Conservation (phyloP, 2,113 vertebrate genomes). For the Heloderma charlesbogerti region DNA sequence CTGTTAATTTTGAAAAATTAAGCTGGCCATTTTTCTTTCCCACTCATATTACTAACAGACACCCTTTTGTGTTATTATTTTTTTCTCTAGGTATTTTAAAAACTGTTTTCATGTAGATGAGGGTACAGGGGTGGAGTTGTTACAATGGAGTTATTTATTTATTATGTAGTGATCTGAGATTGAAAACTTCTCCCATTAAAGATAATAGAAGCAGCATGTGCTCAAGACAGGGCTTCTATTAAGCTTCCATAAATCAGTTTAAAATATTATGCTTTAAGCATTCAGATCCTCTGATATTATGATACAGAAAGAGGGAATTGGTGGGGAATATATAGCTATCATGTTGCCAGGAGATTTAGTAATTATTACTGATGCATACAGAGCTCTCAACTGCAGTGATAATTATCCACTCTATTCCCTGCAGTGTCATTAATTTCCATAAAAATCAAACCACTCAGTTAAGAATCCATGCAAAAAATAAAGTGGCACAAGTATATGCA, state of each 20-base stretch:
- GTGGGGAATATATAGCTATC: background rate
- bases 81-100: background rate
- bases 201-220: constrained; percentile 18
- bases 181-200: constrained; percentile 33
- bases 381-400: background rate
- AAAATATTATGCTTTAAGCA: background rate
- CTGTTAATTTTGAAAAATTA: constrained; percentile 39
- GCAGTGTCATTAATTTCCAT: background rate
- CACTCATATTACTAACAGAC: background rate
- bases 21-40: background rate
- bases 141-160: constrained; percentile 30
- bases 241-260: background rate
- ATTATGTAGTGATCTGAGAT: background rate
- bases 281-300: background rate
- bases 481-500: background rate
- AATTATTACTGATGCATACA: background rate
- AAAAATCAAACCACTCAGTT: background rate
- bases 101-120: background rate
- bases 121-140: accelerated
- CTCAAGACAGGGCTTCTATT: background rate
- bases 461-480: background rate
- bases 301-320: background rate
- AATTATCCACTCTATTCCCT: background rate
- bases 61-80: constrained; percentile 6
- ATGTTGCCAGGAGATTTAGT: background rate